Conservation (phyloP, 2,113 vertebrate species). For the Choloepus hoffmanni region DNA sequence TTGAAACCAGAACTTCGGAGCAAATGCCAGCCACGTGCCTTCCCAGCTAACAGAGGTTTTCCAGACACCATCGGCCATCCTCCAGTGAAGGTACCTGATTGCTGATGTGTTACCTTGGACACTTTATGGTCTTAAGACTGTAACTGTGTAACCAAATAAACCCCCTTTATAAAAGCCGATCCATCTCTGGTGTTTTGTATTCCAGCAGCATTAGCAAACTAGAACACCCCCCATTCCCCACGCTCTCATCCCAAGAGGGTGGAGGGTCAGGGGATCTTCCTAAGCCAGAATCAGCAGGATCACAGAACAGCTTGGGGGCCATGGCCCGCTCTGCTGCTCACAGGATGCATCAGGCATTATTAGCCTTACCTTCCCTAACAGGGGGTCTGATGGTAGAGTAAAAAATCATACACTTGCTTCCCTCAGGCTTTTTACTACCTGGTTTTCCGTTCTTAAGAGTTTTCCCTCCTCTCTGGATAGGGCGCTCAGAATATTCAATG, state of each 20-base stretch:
- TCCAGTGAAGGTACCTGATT: too few relatives aligned
- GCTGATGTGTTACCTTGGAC: too few relatives aligned
- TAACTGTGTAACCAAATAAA: too few relatives aligned
- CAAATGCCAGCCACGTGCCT: too few relatives aligned
- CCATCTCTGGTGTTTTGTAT: too few relatives aligned
- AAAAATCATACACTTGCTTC: neutral
- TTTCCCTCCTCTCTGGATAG: neutral
- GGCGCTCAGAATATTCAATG: neutral
- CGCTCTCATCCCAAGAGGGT: accelerated
- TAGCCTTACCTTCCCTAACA: neutral
- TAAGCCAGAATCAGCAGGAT: neutral
- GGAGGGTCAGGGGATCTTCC: neutral
- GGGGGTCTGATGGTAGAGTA: neutral
- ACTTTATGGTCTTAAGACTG: too few relatives aligned
- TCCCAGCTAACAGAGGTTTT: too few relatives aligned
- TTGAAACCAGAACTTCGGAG: too few relatives aligned
- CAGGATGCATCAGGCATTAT: neutral
- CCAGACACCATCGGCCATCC: too few relatives aligned
- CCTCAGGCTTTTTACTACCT: neutral
- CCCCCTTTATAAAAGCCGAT: too few relatives aligned
- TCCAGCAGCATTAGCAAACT: too few relatives aligned
- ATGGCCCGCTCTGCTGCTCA: neutral
- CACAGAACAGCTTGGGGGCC: neutral
- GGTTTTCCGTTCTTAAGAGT: neutral
- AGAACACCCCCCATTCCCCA: too few relatives aligned